These are phyloP conservation scores for Drosophila persimilis DNA, from an alignment of 1,140 invertebrate species.

Conservation along the genomic window DNA sequence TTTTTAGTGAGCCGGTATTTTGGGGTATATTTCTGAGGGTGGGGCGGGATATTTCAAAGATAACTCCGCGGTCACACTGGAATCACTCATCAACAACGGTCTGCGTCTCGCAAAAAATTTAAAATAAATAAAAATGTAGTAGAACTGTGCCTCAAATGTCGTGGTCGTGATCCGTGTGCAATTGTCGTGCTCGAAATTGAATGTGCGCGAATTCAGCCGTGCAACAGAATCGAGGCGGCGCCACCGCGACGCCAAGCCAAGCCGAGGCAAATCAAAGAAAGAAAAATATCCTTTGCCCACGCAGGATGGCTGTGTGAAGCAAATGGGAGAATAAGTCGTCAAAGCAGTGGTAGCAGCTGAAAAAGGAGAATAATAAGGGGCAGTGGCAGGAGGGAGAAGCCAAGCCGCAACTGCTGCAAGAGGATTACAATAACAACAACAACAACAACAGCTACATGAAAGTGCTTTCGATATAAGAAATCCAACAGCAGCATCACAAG, in stretches of 20 bases:
- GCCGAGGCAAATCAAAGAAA: slow-evolving; percentile 2
- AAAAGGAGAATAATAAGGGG: slow-evolving; percentile 23
- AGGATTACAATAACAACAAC: slow-evolving; percentile 34
- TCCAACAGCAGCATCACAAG: slow-evolving; percentile 32
- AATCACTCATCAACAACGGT: too few relatives aligned
- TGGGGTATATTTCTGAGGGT: too few relatives aligned
- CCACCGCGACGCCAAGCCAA: slow-evolving; percentile 9
- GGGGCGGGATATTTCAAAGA: too few relatives aligned
- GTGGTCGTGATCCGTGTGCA: slow-evolving; percentile 4
- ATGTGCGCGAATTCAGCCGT: neutral
- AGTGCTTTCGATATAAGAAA: slow-evolving; percentile 58
- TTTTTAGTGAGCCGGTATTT: too few relatives aligned
- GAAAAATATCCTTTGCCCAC: slow-evolving; percentile 62
- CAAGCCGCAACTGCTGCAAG: slow-evolving; percentile 42
- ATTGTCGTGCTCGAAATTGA: neutral
- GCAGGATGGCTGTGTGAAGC: slow-evolving; percentile 68
- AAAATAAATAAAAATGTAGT: slow-evolving; percentile 25
- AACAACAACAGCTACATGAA: slow-evolving; percentile 37
- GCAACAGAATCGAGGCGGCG: neutral
- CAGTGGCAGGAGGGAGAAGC: slow-evolving; percentile 7
- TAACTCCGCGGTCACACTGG: too few relatives aligned
- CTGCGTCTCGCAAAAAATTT: too few relatives aligned
- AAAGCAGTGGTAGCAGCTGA: slow-evolving; percentile 13
- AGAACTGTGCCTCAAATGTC: neutral
- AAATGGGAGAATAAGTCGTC: slow-evolving; percentile 49